These are phyloP conservation scores for Pseudocheirus occidentalis DNA, from an alignment of 2,797 vertebrate genomes.

Conservation along the genomic window DNA sequence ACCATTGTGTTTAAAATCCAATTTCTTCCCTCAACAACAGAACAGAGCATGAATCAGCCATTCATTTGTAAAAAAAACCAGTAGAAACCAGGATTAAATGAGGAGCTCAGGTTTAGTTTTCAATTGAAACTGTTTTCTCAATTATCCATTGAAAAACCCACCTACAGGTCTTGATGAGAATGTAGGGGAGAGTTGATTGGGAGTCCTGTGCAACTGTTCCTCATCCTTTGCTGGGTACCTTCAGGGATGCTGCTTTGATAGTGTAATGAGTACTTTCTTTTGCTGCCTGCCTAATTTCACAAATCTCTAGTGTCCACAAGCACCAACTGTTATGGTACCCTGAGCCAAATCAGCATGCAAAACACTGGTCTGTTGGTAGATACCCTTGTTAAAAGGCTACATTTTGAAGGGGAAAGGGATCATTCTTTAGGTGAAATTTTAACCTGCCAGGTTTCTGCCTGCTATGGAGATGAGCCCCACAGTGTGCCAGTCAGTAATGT, in stretches of 20 bases:
- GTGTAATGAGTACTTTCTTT: slow-evolving; percentile 19
- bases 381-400: neutral
- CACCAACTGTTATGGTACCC: neutral
- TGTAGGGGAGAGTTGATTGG: neutral
- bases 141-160: slow-evolving; percentile 11
- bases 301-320: slow-evolving; percentile 11
- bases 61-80: slow-evolving; percentile 44
- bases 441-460: neutral
- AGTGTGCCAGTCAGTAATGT: neutral
- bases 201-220: neutral
- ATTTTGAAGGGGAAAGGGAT: neutral
- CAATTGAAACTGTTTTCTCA: slow-evolving; percentile 33
- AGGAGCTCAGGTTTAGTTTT: neutral
- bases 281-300: neutral
- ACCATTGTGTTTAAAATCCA: slow-evolving; percentile 10
- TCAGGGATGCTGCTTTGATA: slow-evolving; percentile 1
- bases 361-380: neutral
- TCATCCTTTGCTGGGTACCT: neutral
- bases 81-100: slow-evolving; percentile 24
- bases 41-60: slow-evolving; percentile 32
- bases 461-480: neutral
- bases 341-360: slow-evolving; percentile 29
- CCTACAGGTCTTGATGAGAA: slow-evolving; percentile 8
- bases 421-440: neutral
- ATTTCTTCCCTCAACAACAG: slow-evolving; percentile 30